Base-by-base conservation (phyloP, 2,113 vertebrate genomes). In the Gila orcuttii region DNA sequence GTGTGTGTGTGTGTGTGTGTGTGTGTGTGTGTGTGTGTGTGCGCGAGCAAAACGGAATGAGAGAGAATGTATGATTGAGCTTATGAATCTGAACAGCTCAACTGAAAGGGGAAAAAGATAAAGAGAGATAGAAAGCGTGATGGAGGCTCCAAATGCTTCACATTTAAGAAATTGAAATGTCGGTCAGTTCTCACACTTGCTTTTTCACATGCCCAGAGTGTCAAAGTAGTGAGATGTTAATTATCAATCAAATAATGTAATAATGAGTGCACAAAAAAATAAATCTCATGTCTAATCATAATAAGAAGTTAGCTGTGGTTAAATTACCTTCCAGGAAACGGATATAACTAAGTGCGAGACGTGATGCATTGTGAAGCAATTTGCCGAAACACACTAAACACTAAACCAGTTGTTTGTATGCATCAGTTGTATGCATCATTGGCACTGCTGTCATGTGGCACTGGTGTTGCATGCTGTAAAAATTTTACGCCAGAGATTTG, bases 41-140 rank as follows among this genome's bases (percentile, higher is more conserved):
- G 62, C 7, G 17, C 0, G 31, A 6, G 31, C 11, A 47, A 82
- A 23, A 71, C 2, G 17, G 13, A 74, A 39, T 42, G 64, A 68
- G 68, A 8, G 15, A 17, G 23, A 21, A 28, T 47, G 19, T 50
- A 71, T 73, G 50, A 55, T 55, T 62, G 33, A 84, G 33, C 82
- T 75, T n/a, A 84, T 39, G 33, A 75, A 57, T 60, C n/a, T 62
- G 55, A 84, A 62, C 9, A 75, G 21, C 28, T 74, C 2, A 15
- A 47, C 13, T 42, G 23, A 73, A 62, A 23, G 6, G 2, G 23
- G 1, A 36, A 13, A 25, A 39, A 42, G 39, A 76, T 28, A 36
- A 13, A 12, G n/a, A 39, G 76, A 36, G 31, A 17, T 42, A 45
- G 33, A 55, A 6, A 52, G 19, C 3, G 10, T 23, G 23, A 13